These are phyloP conservation scores for Taeniopygia guttata DNA, from an alignment of 2,797 vertebrate species.

Conservation along the genomic window DNA sequence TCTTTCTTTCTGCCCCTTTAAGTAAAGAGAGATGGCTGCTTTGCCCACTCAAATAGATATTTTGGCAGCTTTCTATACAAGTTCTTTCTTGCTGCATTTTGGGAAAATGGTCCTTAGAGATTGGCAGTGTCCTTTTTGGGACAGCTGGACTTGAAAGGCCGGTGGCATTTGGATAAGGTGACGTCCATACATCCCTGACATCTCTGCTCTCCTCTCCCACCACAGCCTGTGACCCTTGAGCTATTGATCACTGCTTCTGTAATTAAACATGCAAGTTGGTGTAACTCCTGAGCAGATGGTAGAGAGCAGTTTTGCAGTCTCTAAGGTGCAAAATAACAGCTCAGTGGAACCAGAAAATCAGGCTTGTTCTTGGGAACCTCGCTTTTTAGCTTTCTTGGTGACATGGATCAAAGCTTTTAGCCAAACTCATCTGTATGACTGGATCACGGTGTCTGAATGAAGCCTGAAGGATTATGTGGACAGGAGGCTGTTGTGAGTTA, in stretches of 20 bases:
- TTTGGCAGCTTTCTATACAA: background rate
- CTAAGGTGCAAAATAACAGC: background rate
- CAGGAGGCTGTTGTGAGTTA: background rate
- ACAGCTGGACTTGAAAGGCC: rapidly evolving
- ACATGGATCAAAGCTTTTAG: background rate
- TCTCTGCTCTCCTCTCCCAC: background rate
- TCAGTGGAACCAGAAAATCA: background rate
- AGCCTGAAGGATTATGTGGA: background rate
- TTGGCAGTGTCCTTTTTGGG: background rate
- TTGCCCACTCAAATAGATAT: background rate
- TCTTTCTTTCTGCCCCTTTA: background rate
- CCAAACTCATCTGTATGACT: background rate
- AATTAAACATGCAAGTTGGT: background rate
- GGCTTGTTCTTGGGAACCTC: background rate
- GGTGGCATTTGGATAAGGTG: rapidly evolving
- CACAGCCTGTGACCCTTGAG: too few species aligned
- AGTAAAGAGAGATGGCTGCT: background rate
- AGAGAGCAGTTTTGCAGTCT: background rate
- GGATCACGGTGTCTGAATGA: background rate
- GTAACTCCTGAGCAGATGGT: background rate
- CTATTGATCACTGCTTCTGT: background rate
- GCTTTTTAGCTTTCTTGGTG: background rate
- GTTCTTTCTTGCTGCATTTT: background rate
- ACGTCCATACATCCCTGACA: background rate
- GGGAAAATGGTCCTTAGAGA: background rate